Base-by-base conservation (phyloP, 2,888 invertebrate species). In the Hirtodrosophila confusa region DNA sequence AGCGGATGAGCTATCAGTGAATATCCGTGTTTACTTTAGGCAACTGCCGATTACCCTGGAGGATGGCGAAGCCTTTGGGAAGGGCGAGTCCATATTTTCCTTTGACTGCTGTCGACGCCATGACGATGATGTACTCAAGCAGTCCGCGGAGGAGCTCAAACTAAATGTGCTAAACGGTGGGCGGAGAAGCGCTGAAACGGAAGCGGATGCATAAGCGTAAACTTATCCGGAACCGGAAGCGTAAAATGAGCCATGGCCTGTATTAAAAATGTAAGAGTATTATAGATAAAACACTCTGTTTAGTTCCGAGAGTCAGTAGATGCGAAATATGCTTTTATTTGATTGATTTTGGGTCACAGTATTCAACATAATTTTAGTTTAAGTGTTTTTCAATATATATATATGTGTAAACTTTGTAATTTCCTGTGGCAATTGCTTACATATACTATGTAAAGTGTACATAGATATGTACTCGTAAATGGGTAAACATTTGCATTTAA, bases 1-100 rank as follows among this genome's bases (percentile, higher is more conserved):
- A 7, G 5, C 3, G 9, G 36, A 3, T 36, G n/a, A 31, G 8
- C 35, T 41, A 5, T 27, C 11, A 29, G 10, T 24, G 12, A 12
- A 35, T 36, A 24, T 48, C n/a, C 10, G n/a, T 23, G 7, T 45
- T n/a, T 37, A n/a, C 47, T 53, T 17, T 41, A 89, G 92, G 66
- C 90, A 92, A 12, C 88, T 94, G 48, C 94, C 94, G 8, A 93
- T 93, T 24, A 93, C 94, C 0, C 80, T 94, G 35, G 91, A 92
- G 73, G 94, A 94, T 75, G 94, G 93, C 0, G 93, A 94, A 85
- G 78, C 90, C 9, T 94, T 94, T 86, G 93, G 93, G 9, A 92
- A 92, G 80, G 92, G 91, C 17, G 93, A 93, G 75, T 83, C 89
- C 23, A 73, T 92, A 55, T 92, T 92, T 67, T 91, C 93, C 53